phyloP scores from a whole-genome alignment of 2,113 vertebrate species.

The Platysteira castanea region DNA sequence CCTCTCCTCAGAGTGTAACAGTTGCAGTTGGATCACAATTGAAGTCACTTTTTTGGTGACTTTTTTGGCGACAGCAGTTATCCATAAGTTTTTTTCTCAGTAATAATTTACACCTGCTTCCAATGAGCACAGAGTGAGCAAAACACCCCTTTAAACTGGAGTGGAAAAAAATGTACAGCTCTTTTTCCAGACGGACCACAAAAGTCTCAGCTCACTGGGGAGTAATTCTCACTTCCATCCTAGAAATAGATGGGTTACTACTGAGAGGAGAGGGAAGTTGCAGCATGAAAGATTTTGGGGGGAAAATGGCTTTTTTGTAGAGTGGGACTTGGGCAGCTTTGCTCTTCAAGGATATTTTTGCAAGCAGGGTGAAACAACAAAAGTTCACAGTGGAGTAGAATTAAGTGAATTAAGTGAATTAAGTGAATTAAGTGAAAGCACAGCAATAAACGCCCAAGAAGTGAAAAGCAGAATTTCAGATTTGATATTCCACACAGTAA shows the following conservation, averaged over 20 bases:
- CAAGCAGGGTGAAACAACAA: background rate
- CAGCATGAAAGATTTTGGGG: background rate
- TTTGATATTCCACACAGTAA: background rate
- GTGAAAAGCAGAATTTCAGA: background rate
- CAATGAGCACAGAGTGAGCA: background rate
- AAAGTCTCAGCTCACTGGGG: background rate
- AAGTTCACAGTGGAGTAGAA: background rate
- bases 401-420: no score
- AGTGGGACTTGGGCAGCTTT: background rate
- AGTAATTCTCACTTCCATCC: background rate
- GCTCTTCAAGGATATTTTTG: background rate
- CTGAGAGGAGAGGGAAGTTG: background rate
- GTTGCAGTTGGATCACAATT: background rate
- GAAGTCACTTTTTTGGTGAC: background rate
- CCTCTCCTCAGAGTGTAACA: background rate
- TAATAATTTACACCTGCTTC: background rate
- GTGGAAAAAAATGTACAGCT: background rate
- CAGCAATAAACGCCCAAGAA: background rate
- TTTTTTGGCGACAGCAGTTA: background rate
- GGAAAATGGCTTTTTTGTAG: background rate
- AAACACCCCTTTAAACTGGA: background rate
- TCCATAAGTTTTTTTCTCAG: background rate
- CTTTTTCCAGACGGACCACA: background rate
- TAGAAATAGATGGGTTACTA: background rate
- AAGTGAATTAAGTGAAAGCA: background rate